Evolutionary conservation across 2,113 vertebrate species (phyloP), one percentile per base, ranked within the genome.

Genomic region (Phylloscopus trochiloides): DNA sequence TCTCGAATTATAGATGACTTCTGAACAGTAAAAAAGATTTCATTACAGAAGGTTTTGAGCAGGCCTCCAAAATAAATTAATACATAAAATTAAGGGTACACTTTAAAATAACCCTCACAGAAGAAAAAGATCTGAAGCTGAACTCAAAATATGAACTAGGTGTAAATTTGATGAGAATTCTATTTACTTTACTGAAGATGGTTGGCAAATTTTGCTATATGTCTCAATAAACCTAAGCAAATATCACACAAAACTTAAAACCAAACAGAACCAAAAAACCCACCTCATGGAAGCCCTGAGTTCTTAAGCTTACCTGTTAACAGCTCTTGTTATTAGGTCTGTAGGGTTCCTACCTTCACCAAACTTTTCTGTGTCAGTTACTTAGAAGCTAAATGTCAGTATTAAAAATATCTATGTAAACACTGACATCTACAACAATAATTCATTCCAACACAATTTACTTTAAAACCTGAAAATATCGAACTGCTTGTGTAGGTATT

Each of bases 1-100:
- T 98, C 98, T 94, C 97, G 97, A 88, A 98, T 98, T 97, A 98
- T 98, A 96, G 98, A 98, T 36, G 98, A 98, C 57, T 97, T 98
- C 98, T 98, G 96, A 80, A 65, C 7, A 84, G 70, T 28, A 79
- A 42, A 74, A 89, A 55, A 58, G 3, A 34, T 55, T 63, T 85
- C 0, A 6, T 90, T 88, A 94, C 18, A 31, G n/a, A 67, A 29
- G 11, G 42, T 36, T 94, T 93, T 72, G 25, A 82, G 58, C 12
- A 54, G n/a, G 32, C 6, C 4, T 65, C 28, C 67, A 54, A 61
- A 86, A 73, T 22, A 52, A 15, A 75, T 12, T 1, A 77, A 74
- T 51, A 54, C 6, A 29, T 52, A 47, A 82, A 79, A 65, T 61
- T 61, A 84, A 92, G 91, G n/a, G 16, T 26, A 73, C 22, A 87